These are phyloP conservation scores for Hemichromis elongatus DNA, from an alignment of 2,113 vertebrate species.

Conservation along the genomic window DNA sequence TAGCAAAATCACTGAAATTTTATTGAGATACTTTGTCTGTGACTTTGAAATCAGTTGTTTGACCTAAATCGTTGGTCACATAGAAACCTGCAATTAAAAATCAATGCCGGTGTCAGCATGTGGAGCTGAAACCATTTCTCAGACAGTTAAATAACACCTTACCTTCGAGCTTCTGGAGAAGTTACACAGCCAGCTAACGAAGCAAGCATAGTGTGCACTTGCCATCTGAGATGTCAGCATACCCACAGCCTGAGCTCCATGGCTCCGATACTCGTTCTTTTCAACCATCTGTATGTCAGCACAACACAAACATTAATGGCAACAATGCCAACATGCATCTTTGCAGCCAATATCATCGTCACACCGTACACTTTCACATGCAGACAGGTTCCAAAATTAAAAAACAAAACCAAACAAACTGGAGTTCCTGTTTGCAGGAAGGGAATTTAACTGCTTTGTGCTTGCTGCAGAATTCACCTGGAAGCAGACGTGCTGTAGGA, in stretches of 20 bases:
- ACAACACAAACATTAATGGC: not conserved
- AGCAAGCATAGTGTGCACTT: conserved; percentile 74
- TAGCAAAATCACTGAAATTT: not conserved
- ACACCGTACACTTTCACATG: not conserved
- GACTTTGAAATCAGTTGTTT: not conserved
- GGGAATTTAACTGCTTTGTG: not conserved
- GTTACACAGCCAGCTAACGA: conserved; percentile 83
- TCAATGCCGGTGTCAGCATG: accelerated
- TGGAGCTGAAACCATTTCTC: not conserved
- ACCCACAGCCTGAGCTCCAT: conserved; percentile 80
- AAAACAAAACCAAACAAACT: not conserved
- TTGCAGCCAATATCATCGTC: not conserved
- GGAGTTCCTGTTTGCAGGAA: not conserved
- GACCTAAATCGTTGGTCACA: accelerated
- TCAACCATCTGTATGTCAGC: conserved; percentile 83
- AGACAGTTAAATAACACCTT: not conserved
- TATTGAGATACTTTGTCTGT: not conserved
- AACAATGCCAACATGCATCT: not conserved
- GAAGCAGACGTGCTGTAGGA: conserved; percentile 88
- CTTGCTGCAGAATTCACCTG: conserved; percentile 74
- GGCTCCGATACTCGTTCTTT: conserved; percentile 82
- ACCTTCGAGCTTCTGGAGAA: conserved; percentile 83
- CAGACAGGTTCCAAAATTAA: not conserved
- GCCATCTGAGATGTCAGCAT: conserved; percentile 76
- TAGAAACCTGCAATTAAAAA: not conserved